phyloP scores from a whole-genome alignment of 2,113 vertebrate genomes.

The Cercocebus atys region DNA sequence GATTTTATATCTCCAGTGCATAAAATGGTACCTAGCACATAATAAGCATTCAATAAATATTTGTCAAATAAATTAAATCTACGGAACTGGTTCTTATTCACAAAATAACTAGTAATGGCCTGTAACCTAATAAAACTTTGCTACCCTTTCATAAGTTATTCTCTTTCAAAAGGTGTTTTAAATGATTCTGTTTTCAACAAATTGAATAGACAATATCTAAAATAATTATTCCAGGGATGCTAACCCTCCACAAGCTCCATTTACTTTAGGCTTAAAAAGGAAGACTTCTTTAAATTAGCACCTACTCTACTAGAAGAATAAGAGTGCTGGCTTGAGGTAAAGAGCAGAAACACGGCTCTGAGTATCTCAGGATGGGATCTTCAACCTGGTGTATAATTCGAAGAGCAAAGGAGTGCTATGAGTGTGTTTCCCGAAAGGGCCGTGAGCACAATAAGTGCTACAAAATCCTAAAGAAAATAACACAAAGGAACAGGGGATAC shows the following conservation, averaged over 20 bases:
- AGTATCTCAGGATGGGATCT: background rate
- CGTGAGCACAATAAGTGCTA: background rate
- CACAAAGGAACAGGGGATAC: background rate
- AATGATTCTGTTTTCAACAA: conserved; percentile 28
- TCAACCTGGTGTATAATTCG: background rate
- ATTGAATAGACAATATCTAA: background rate
- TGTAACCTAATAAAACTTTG: background rate
- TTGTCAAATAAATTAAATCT: background rate
- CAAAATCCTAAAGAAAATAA: background rate
- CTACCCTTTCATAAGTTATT: background rate
- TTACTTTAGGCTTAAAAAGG: background rate
- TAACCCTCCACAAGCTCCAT: background rate
- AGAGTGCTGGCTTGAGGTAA: background rate
- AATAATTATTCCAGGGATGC: background rate
- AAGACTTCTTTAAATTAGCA: background rate
- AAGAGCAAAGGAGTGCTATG: background rate
- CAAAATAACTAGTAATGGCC: background rate
- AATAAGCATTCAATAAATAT: conserved; percentile 1
- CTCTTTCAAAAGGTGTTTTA: conserved; percentile 3
- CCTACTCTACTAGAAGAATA: background rate
- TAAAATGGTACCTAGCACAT: background rate
- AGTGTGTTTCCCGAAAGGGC: background rate
- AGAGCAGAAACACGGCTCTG: background rate
- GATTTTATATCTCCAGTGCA: background rate
- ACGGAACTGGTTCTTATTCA: background rate